Evolutionary conservation across 2,888 invertebrate genomes (phyloP), one percentile per base, ranked within the genome.

Genomic region (Ochropleura plecta): DNA sequence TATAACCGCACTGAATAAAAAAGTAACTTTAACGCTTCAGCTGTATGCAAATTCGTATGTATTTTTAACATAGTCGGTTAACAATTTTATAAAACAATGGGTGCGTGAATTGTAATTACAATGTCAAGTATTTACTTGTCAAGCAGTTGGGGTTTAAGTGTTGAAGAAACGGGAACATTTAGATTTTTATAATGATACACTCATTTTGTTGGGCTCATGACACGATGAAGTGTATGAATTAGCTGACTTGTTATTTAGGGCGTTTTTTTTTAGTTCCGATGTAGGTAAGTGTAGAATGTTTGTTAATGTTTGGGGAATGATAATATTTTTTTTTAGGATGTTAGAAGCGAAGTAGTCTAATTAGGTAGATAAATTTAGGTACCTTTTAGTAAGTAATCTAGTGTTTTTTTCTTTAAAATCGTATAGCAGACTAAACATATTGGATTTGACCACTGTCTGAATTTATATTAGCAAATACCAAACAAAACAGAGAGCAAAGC

Each of bases 101-200:
- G 88, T 88, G 90, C 91, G 90, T 92, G 90, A 90, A 92, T 91
- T 91, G 81, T 88, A 88, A 93, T 94, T 94, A 94, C 90, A 85
- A 87, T 91, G 92, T 94, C 93, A 91, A 90, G 90, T 89, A 93
- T 93, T 94, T 93, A 93, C 92, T 91, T 92, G 93, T 94, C 94
- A 93, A 93, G 92, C 91, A 88, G 89, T 89, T 66, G 80, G 62
- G 77, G 83, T 78, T 81, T 77, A 79, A 85, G 85, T 83, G 82
- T 81, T 87, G 84, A 89, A 86, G 86, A 88, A 87, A 87, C 86
- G 63, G 72, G 88, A 87, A 85, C 78, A 79, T 86, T 89, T 86
- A 78, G 79, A 86, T 81, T 82, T 82, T 85, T 83, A 81, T 88
- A 89, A 88, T 86, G 85, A 89, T 88, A 86, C 62, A 82, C 81